Evolutionary conservation across 2,888 invertebrate species (phyloP), one percentile per base, ranked within the genome.

Genomic region (Lepeophtheirus nordmannii): DNA sequence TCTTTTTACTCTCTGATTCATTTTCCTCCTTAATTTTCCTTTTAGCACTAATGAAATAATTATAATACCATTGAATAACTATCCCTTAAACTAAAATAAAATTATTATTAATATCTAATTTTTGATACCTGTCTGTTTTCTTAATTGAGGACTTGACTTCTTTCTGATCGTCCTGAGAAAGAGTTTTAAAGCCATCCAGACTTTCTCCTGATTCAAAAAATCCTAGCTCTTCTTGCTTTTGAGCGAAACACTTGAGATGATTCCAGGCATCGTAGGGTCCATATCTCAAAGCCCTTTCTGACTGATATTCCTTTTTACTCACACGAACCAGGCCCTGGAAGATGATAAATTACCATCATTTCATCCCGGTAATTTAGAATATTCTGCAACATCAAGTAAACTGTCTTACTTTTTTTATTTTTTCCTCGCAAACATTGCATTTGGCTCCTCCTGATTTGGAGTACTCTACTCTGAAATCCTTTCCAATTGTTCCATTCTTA

Each of bases 261-360:
- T 94, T 85, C 94, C 94, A 96, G 64, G 84, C 78, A 67, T 89
- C 83, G 72, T 86, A 82, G 0, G 90, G 91, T 0, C 91, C 91
- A 75, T 83, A 89, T 74, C 83, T 83, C 72, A 81, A 82, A 0
- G 87, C 89, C 22, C 86, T 79, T 71, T 88, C 87, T 61, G 84
- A 83, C 68, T 90, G 87, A 76, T 79, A 91, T 70, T 89, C 89
- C 70, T 87, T 86, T 75, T 89, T 92, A 1, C 86, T 83, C 61
- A 93, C 79, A 60, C 91, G 80, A 3, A 91, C 77, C 72, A 82
- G 82, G 74, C 80, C 82, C 82, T 87, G 74, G 75, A 75, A 37
- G 30, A 65, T 3, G 56, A 23, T 11, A n/a, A 58, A 38, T 1
- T 37, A 41, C 5, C 12, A 63, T n/a, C 7, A 37, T 65, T 38